Base-by-base conservation (phyloP, 2,113 vertebrate genomes). In the Theristicus caerulescens region DNA sequence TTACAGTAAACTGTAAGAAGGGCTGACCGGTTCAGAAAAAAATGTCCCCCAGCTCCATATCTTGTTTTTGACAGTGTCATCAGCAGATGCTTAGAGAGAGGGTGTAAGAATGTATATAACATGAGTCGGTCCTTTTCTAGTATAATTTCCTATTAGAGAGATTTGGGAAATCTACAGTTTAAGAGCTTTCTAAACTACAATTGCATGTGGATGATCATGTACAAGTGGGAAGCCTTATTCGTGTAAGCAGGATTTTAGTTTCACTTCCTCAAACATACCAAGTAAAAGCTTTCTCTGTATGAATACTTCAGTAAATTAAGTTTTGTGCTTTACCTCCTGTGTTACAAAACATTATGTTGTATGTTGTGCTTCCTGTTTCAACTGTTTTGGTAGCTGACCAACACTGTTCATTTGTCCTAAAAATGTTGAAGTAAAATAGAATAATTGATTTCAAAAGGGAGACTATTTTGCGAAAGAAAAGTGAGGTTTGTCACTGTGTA, bases 211-310 rank as follows among this genome's bases (percentile, higher is more conserved):
- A 26, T 93, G 52, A 44, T 72, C 21, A 42, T 3, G 3, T 82
- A 36, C 24, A 52, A 97, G 66, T 64, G 49, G 70, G 62, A 89
- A 84, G 44, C 52, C 25, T 76, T 82, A 19, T 49, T 80, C 55
- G n/a, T 73, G 34, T 54, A 54, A 88, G 25, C 62, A 88, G 67
- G 42, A 51, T 40, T 77, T 95, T 0, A 88, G 49, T 96, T 88
- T 82, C 54, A 11, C 62, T 96, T 96, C 89, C 54, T 84, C 66
- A 81, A 73, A 51, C 19, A 18, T 24, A 46, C 11, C 49, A 90
- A 80, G 38, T 67, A 57, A 85, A 82, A 91, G 9, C 57, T 24
- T 11, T 46, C 44, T 91, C 13, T 79, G 31, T 58, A 59, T 84
- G 52, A 93, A 42, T 69, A 52, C 21, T 44, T 38, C 31, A 47